Evolutionary conservation across 2,888 invertebrate species (phyloP).

Genomic region (Eugnorisma glareosa): DNA sequence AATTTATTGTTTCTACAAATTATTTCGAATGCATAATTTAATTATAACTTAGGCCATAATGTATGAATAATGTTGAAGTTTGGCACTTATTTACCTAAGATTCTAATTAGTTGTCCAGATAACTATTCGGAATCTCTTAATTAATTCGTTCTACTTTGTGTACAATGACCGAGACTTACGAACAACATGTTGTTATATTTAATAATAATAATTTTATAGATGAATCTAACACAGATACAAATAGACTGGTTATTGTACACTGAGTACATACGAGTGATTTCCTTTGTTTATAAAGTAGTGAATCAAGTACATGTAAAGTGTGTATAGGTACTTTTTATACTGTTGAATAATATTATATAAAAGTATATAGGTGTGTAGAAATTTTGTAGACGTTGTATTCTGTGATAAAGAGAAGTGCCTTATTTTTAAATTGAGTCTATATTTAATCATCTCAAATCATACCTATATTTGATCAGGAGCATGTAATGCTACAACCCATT

Average conservation of each 20-base stretch:
- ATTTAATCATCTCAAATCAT: constrained; percentile 51
- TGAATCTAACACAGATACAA: background rate
- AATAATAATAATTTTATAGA: constrained; percentile 13
- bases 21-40: constrained; percentile 40
- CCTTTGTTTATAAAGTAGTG: constrained; percentile 23
- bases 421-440: constrained; percentile 72
- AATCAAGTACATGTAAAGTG: constrained; percentile 17
- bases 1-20: constrained; percentile 62
- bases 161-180: constrained; percentile 23
- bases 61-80: constrained; percentile 38
- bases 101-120: constrained; percentile 41
- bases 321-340: constrained; percentile 66
- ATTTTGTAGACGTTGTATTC: constrained; percentile 79
- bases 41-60: constrained; percentile 9
- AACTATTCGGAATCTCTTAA: constrained; percentile 49
- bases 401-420: constrained; percentile 88
- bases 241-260: constrained; percentile 23
- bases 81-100: constrained; percentile 27
- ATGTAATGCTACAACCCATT: constrained; percentile 44
- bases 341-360: constrained; percentile 61
- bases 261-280: constrained; percentile 12
- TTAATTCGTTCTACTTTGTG: constrained; percentile 37
- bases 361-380: constrained; percentile 57
- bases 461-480: constrained; percentile 23
- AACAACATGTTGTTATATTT: constrained; percentile 9